Base-by-base conservation (phyloP, 2,113 vertebrate genomes). In the Notarius lentiginosus region DNA sequence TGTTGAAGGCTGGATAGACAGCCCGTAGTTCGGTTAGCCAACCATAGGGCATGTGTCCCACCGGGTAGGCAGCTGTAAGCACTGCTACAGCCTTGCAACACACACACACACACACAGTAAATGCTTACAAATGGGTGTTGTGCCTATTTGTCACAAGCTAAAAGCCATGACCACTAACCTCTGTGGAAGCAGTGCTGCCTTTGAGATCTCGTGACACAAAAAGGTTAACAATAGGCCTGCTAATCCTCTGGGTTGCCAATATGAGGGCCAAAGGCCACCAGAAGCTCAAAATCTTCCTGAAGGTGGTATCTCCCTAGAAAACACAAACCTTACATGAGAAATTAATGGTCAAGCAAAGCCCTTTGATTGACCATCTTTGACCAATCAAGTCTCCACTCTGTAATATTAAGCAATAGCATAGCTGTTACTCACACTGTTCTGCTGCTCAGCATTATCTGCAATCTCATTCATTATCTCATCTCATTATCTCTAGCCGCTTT, bases 221-320 rank as follows among this genome's bases (percentile, higher is more conserved):
- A 88, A 99, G 96, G 92, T 99, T 99, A 92, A 99, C 98, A 9
- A 99, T 98, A 14, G 98, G 98, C 80, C 98, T 93, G 55, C 98
- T 99, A 93, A 99, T 99, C 73, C 98, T 92, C 93, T 99, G 98
- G 8, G 98, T 99, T 47, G 98, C 98, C 91, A 99, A 90, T 92
- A 99, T 99, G 84, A 99, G 96, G 0, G 98, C 98, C 93, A 99
- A 91, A 30, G 98, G 98, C 98, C 98, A 99, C 98, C 98, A 99
- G 94, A 99, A 99, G 87, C 95, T 96, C 90, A 99, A 94, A 98
- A 99, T 99, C 95, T 97, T 99, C 89, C 94, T 96, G 92, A 99
- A 93, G 1, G 98, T 99, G 82, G 97, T 97, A 47, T 99, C 98
- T 8, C 98, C 98, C 98, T 99, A 92, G 2, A 92, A 89, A 58